Percentiles rank a stretch among this genome's conserved stretches.
These are phyloP conservation scores for Himalopsyche phryganea DNA, from an alignment of 1,140 invertebrate genomes.

Conservation along the genomic window DNA sequence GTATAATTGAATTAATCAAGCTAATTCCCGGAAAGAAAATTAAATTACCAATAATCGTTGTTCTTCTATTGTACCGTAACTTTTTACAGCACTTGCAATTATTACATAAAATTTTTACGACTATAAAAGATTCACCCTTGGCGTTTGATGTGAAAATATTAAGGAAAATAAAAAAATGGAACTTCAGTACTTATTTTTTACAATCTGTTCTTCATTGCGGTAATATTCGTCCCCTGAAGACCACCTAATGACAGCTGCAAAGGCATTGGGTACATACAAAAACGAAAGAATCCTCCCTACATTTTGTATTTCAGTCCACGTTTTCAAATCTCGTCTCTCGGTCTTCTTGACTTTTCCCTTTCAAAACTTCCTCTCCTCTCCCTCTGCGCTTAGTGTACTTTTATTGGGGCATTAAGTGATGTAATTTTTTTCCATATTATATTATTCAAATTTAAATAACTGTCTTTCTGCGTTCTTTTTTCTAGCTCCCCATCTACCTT, in stretches of 20 bases:
- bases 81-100: too few species aligned
- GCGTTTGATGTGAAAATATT: not conserved
- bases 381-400: slow-evolving; percentile 54
- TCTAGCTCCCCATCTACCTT: slow-evolving; percentile 38
- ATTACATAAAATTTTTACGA: too few species aligned
- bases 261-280: slow-evolving; percentile 37
- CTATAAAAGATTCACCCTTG: not conserved
- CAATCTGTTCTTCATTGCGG: slow-evolving; percentile 29
- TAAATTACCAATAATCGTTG: too few species aligned
- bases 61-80: too few species aligned
- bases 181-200: slow-evolving; percentile 28
- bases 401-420: slow-evolving; percentile 58
- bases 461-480: slow-evolving; percentile 40
- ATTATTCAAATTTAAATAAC: slow-evolving; percentile 59
- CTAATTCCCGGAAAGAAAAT: too few species aligned
- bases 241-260: slow-evolving; percentile 46
- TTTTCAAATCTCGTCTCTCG: slow-evolving; percentile 50
- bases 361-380: slow-evolving; percentile 50
- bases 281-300: slow-evolving; percentile 48
- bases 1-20: too few species aligned
- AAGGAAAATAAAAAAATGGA: slow-evolving; percentile 20
- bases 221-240: slow-evolving; percentile 40
- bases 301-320: slow-evolving; percentile 56
- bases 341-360: slow-evolving; percentile 33
- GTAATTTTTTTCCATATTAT: slow-evolving; percentile 58